A percentile compares a stretch with the other conserved stretches of the same genome.
phyloP scores from a whole-genome alignment of 2,888 invertebrate species.

The Drosophila robusta region DNA sequence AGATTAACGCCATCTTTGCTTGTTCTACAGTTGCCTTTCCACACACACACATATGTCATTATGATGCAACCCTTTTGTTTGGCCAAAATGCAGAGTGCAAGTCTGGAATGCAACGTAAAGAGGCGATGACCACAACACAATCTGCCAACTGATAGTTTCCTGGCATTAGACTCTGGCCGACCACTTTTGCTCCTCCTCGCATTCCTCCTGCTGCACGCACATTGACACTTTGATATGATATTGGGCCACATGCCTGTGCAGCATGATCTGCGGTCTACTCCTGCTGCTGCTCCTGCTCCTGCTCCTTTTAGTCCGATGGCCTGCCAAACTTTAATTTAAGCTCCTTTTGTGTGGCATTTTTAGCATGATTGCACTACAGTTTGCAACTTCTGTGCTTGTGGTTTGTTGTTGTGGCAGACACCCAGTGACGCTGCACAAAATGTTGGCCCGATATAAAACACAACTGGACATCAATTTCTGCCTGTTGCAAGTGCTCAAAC shows the following conservation, averaged over 20 bases:
- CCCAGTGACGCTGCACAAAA: constrained; percentile 65
- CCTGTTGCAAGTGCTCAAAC: constrained; percentile 18
- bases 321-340: constrained; percentile 62
- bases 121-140: constrained; percentile 42
- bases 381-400: constrained; percentile 61
- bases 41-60: constrained; percentile 31
- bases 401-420: constrained; percentile 50
- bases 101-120: constrained; percentile 41
- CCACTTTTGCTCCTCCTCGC: not conserved
- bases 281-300: constrained; percentile 1
- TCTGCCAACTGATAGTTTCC: constrained; percentile 52
- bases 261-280: constrained; percentile 50
- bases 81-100: constrained; percentile 55
- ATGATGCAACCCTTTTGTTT: constrained; percentile 29
- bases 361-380: constrained; percentile 58
- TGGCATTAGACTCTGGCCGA: constrained; percentile 15
- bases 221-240: constrained; percentile 72
- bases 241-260: constrained; percentile 34
- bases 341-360: constrained; percentile 67
- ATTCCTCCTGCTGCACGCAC: constrained; percentile 37
- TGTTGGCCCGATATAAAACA: constrained; percentile 8
- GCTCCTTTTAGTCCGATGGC: constrained; percentile 1
- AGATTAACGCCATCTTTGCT: constrained; percentile 41
- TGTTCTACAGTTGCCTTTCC: constrained; percentile 1
- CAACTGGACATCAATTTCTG: constrained; percentile 32